Base-by-base conservation (phyloP, 2,113 vertebrate genomes). In the Monopterus albus region DNA sequence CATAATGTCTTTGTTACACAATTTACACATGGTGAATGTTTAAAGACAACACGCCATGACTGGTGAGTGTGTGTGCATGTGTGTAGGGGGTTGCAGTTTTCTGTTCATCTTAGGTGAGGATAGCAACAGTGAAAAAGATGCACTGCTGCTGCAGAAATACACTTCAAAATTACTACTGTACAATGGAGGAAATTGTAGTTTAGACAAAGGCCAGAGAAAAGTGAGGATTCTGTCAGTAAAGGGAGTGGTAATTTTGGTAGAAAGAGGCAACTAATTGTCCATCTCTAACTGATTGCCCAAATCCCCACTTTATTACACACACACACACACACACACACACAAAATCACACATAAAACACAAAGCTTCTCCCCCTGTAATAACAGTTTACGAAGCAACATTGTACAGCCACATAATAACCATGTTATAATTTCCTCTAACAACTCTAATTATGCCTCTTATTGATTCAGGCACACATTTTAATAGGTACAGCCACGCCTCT, bases 361-460 rank as follows among this genome's bases (percentile, higher is more conserved):
- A 95, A 95, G 93, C 94, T 84, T 94, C 89, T 92, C 91, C 91
- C 91, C 45, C 58, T 91, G 94, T 96, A 98, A 98, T 97, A 96
- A 96, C 94, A 94, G 96, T 97, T 98, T 98, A 96, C 92, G 92
- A 94, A 95, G 93, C 93, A 95, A 96, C 95, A 96, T 95, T 96
- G 95, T 96, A 95, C 92, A 94, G 95, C 93, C 93, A 96, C 95
- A 97, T 95, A 98, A 97, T 96, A 93, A 95, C 93, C 92, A 93
- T 91, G 95, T 98, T 97, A 96, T 97, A 98, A 99, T 98, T 97
- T 97, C 94, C 95, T 97, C 96, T 98, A 98, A 99, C 96, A 97
- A 96, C 96, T 97, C 95, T 94, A 98, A 98, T 98, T 99, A 97
- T 97, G 93, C 93, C 95, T 96, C 95, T 95, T 98, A 99, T 99